phyloP scores from a whole-genome alignment of 1,140 invertebrate species.

The Neuroterus valhalla region DNA sequence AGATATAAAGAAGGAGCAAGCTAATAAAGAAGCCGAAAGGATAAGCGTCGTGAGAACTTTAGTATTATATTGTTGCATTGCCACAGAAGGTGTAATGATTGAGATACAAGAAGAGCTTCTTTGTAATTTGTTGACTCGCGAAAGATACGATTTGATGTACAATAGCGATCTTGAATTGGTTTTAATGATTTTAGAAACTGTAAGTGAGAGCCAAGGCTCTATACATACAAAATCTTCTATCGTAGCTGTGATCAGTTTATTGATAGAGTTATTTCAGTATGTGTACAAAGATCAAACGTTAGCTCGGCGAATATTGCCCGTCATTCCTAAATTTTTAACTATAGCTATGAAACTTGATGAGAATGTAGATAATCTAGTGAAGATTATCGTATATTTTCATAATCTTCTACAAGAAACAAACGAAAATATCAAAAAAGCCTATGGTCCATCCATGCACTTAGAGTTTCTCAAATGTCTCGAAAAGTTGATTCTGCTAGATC shows the following conservation, averaged over 20 bases:
- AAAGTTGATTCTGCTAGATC: background rate
- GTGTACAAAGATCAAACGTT: constrained; percentile 49
- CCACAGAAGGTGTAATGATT: constrained; percentile 37
- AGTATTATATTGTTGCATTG: constrained; percentile 50
- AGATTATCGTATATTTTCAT: constrained; percentile 17
- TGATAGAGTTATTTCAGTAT: constrained; percentile 46
- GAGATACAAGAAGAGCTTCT: constrained; percentile 52
- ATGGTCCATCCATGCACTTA: constrained; percentile 60
- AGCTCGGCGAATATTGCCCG: constrained; percentile 46
- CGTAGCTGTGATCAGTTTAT: constrained; percentile 40
- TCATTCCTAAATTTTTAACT: constrained; percentile 54
- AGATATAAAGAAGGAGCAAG: background rate
- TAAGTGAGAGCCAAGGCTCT: constrained; percentile 34
- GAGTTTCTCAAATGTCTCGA: constrained; percentile 62
- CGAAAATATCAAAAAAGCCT: constrained; percentile 44
- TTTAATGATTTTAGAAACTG: constrained; percentile 51
- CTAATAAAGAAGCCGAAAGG: background rate
- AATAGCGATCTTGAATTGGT: constrained; percentile 49
- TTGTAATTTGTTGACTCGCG: constrained; percentile 50
- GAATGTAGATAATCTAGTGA: constrained; percentile 34
- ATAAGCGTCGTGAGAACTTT: constrained; percentile 47
- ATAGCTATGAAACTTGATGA: constrained; percentile 36
- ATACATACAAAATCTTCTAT: constrained; percentile 43
- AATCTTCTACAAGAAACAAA: constrained; percentile 33
- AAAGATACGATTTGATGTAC: constrained; percentile 52